Conservation (phyloP, 1,140 invertebrate genomes). For the Bombus consobrinus region DNA sequence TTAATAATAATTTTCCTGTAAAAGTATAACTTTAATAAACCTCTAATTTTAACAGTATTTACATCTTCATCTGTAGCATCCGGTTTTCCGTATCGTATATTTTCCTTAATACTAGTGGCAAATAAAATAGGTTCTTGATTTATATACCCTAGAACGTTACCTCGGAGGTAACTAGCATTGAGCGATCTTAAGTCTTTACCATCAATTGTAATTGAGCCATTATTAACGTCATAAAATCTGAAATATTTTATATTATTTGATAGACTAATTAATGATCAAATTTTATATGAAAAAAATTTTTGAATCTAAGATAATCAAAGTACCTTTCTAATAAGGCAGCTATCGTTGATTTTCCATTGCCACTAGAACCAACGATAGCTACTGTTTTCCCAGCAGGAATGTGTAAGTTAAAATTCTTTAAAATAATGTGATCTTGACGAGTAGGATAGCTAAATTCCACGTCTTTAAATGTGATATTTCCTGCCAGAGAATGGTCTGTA, state of each 20-base stretch:
- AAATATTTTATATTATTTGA: not conserved
- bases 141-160: slow-evolving; percentile 92
- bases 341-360: slow-evolving; percentile 96
- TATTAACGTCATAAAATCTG: slow-evolving; percentile 89
- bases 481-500: slow-evolving; percentile 88
- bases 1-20: not conserved
- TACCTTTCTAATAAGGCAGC: slow-evolving; percentile 93
- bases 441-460: slow-evolving; percentile 95
- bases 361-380: slow-evolving; percentile 95
- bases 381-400: slow-evolving; percentile 94
- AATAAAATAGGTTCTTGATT: slow-evolving; percentile 97
- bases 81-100: slow-evolving; percentile 95
- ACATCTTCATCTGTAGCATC: slow-evolving; percentile 87
- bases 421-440: slow-evolving; percentile 89
- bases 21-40: not conserved
- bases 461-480: slow-evolving; percentile 93
- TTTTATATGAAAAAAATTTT: not conserved
- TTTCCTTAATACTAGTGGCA: slow-evolving; percentile 95
- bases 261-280: not conserved
- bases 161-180: slow-evolving; percentile 93
- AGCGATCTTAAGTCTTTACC: slow-evolving; percentile 89
- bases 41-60: slow-evolving; percentile 5
- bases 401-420: slow-evolving; percentile 91
- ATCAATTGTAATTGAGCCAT: slow-evolving; percentile 91
- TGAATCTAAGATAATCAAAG: not conserved